Conservation (phyloP, 2,113 vertebrate genomes). For the Nibea coibor region DNA sequence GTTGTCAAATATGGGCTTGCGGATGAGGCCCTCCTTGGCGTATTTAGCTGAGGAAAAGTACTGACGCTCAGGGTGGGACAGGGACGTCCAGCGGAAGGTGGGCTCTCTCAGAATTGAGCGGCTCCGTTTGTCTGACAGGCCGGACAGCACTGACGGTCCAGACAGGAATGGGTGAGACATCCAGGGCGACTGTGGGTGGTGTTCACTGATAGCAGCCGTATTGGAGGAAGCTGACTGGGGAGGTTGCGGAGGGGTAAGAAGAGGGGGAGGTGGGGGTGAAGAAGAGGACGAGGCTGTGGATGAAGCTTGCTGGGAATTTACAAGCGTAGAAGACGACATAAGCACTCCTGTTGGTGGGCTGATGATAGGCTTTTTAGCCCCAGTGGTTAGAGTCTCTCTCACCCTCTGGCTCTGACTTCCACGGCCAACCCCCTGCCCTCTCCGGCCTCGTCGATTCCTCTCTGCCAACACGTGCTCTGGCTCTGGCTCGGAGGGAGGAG, state of each 20-base stretch:
- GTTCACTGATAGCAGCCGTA: conserved; percentile 79
- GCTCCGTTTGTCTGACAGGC: conserved; percentile 92
- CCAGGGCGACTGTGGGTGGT: conserved; percentile 92
- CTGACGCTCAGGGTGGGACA: conserved; percentile 90
- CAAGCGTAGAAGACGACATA: conserved; percentile 84
- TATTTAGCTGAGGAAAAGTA: conserved; percentile 99
- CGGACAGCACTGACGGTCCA: conserved; percentile 83
- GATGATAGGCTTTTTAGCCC: conserved; percentile 86
- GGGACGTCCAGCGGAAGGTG: conserved; percentile 95
- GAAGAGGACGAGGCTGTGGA: conserved; percentile 89
- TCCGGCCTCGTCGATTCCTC: conserved; percentile 84
- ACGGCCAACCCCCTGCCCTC: conserved; percentile 81
- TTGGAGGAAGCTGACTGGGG: conserved; percentile 83
- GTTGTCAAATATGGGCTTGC: conserved; percentile 98
- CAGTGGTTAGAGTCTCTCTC: conserved; percentile 82
- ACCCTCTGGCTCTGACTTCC: conserved; percentile 78
- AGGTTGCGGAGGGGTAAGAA: conserved; percentile 89
- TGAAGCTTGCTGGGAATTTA: conserved; percentile 86
- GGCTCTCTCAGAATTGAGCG: conserved; percentile 94
- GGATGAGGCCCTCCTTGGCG: conserved; percentile 98
- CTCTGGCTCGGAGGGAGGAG: conserved; percentile 87
- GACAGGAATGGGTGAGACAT: conserved; percentile 92
- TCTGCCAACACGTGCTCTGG: conserved; percentile 76
- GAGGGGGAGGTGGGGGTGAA: conserved; percentile 93
- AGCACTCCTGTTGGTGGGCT: conserved; percentile 87